Base-by-base conservation (phyloP, 2,113 vertebrate species). In the Cyprinodon variegatus region DNA sequence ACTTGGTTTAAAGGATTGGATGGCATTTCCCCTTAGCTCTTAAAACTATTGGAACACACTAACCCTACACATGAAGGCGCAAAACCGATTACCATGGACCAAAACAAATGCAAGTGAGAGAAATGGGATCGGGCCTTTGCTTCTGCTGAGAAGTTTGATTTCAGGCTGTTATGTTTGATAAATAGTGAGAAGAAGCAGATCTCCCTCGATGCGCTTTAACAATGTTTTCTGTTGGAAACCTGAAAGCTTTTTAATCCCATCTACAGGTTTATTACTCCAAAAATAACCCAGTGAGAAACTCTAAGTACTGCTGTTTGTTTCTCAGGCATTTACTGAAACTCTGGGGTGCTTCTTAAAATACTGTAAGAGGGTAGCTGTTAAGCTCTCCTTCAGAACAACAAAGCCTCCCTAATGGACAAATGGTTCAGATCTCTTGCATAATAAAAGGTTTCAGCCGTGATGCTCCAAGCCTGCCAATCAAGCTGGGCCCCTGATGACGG, bases 381-480 rank as follows among this genome's bases (percentile, higher is more conserved):
- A 70, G 68, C 40, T 29, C 20, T 72, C 67, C 59, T 48, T 74
- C 77, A 76, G 72, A 74, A 70, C 20, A 81, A 83, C 74, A 83
- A 86, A 75, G 70, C 17, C 20, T 80, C 81, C 66, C 72, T 3
- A 9, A 75, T 50, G 70, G 77, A 50, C 66, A 37, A 11, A 74
- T 70, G 79, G 81, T 63, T 11, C 0, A 29, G 29, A 29, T 29
- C 29, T 29, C 1, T 29, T 15, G 45, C 68, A 78, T 37, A 61
- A 40, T 74, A 45, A 77, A 82, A 70, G 67, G 43, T 73, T 70
- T 60, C 66, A 73, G 65, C 69, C 74, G 68, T 65, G 20, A 12
- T 11, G 37, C 63, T 82, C n/a, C 72, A 48, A 79, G 68, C 66
- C 48, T 83, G 84, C 77, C 84, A 76, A 68, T 79, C 72, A 73